Base-by-base conservation (phyloP, 2,113 vertebrate species). In the Scalopus aquaticus region DNA sequence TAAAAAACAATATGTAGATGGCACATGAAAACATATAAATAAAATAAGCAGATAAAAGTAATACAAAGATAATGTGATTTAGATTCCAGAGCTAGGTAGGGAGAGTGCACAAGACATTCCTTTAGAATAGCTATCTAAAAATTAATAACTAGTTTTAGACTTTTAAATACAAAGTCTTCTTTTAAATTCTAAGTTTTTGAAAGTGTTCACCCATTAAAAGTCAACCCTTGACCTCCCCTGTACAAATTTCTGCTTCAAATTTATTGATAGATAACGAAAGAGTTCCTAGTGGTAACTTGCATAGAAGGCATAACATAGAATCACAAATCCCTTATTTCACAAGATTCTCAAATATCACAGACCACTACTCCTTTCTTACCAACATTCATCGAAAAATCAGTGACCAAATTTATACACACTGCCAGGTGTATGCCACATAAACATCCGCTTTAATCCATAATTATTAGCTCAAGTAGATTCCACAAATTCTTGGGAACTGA, bases 151-250 rank as follows among this genome's bases (percentile, higher is more conserved):
- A 67, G 10, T 39, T 72, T 73, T 58, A 88, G 16, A 49, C 72
- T 32, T 67, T 20, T 67, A 69, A 91, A 32, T 42, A 69, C 3
- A 54, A 74, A 54, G 7, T 54, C 3, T 54, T 49, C 15, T 80
- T 32, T 67, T 81, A 84, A 89, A 81, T 88, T 95, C 22, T 91
- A 88, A 35, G 2, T 39, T 70, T 19, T 79, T 65, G 88, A 49
- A 13, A 85, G 62, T 58, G 3, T 84, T 79, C 80, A 35, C 54
- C 11, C 1, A 54, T 81, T 42, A 69, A 60, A 83, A 78, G 0
- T 2, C 60, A 83, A 3, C 13, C 17, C 78, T 74, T 76, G 49
- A 37, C 15, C 9, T 87, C 5, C 46, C 8, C 0, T 78, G 4
- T 32, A 28, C 2, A 32, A 32, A 17, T 37, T 74, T 86, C 39